phyloP scores from a whole-genome alignment of 2,888 invertebrate species.

The Lasius platythorax region DNA sequence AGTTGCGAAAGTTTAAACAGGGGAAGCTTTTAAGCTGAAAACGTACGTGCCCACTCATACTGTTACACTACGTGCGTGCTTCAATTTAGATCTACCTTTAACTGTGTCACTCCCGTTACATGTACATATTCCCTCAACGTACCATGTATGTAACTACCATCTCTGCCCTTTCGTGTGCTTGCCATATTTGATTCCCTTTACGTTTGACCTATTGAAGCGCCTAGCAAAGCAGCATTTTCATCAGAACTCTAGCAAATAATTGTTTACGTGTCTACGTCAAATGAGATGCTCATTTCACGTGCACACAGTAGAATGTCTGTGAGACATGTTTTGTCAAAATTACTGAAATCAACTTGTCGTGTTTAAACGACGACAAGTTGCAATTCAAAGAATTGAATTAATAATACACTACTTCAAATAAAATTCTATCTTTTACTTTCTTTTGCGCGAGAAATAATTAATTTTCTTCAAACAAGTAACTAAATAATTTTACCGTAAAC shows the following conservation, averaged over 20 bases:
- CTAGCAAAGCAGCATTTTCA: slow-evolving; percentile 42
- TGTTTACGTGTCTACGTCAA: slow-evolving; percentile 50
- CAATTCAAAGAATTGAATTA: neutral
- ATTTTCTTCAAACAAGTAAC: neutral
- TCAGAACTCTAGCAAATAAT: slow-evolving; percentile 52
- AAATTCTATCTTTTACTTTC: neutral
- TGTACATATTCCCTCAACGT: slow-evolving; percentile 26
- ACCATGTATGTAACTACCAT: slow-evolving; percentile 21
- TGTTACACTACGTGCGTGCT: slow-evolving; percentile 12
- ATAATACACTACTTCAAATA: neutral
- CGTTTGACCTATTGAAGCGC: slow-evolving; percentile 54
- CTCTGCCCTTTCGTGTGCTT: slow-evolving; percentile 49
- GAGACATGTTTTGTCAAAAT: slow-evolving; percentile 24
- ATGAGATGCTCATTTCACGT: slow-evolving; percentile 46
- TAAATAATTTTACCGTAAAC: neutral
- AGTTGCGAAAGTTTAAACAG: slow-evolving; percentile 49
- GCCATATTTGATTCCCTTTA: slow-evolving; percentile 53
- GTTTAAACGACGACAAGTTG: neutral
- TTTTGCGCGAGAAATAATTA: neutral
- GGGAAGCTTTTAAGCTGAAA: slow-evolving; percentile 39
- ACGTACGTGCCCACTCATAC: slow-evolving; percentile 28
- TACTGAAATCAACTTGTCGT: neutral
- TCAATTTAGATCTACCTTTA: slow-evolving; percentile 55
- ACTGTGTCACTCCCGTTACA: slow-evolving; percentile 47
- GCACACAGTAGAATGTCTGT: neutral